These are phyloP conservation scores for Conus canariensis DNA, from an alignment of 2,888 invertebrate genomes.

Conservation along the genomic window DNA sequence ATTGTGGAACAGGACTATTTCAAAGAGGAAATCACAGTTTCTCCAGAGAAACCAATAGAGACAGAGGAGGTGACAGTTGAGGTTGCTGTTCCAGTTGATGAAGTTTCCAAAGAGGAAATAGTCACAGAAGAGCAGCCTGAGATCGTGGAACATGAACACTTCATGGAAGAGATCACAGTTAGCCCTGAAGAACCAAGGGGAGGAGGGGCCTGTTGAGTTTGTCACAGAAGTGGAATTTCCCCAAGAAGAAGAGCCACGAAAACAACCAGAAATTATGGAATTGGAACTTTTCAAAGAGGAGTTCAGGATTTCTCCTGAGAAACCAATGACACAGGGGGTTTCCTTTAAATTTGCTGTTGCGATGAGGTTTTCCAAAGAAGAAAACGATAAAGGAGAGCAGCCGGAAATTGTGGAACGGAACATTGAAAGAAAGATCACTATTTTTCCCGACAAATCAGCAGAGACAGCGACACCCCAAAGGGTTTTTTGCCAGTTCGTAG, in stretches of 20 bases:
- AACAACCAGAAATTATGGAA: slow-evolving; percentile 18
- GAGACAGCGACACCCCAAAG: slow-evolving; percentile 40
- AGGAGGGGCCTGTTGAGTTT: too few species aligned
- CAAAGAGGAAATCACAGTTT: too few species aligned
- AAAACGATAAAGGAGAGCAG: not conserved
- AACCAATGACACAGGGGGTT: slow-evolving; percentile 7
- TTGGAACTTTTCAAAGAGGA: slow-evolving; percentile 33
- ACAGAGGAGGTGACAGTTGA: not conserved
- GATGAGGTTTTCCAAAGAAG: slow-evolving; percentile 6
- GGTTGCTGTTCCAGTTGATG: too few species aligned
- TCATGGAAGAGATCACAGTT: too few species aligned
- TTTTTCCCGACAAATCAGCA: not conserved
- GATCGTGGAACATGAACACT: too few species aligned
- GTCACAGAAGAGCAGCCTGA: too few species aligned
- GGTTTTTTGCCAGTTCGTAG: not conserved
- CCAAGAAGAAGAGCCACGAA: too few species aligned
- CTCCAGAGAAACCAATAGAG: too few species aligned
- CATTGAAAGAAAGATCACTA: slow-evolving; percentile 21
- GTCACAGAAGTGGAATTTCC: too few species aligned
- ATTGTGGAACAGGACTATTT: too few species aligned
- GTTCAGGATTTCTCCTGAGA: slow-evolving; percentile 26
- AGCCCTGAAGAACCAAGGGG: too few species aligned
- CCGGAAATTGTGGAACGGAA: slow-evolving; percentile 37
- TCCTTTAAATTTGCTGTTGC: not conserved
- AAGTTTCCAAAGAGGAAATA: not conserved